phyloP scores from a whole-genome alignment of 2,797 vertebrate genomes.

The Pachyuromys duprasi region DNA sequence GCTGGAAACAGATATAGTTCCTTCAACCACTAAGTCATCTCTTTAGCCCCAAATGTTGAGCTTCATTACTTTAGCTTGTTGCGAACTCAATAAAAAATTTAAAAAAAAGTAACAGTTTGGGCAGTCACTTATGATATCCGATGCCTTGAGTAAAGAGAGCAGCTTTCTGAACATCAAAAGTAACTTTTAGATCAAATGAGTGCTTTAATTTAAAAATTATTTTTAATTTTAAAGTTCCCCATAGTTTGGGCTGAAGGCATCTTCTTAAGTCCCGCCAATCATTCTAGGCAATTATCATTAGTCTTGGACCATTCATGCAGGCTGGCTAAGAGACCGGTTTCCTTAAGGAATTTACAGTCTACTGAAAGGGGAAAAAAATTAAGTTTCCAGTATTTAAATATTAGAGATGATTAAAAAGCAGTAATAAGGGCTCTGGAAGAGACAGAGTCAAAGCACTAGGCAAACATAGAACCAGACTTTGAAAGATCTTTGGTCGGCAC shows the following conservation, averaged over 20 bases:
- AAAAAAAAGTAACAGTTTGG: not conserved
- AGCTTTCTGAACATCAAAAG: slow-evolving; percentile 24
- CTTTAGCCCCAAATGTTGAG: not conserved
- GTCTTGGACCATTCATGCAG: not conserved
- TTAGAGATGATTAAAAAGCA: not conserved
- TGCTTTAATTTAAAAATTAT: not conserved
- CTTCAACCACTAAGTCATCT: not conserved
- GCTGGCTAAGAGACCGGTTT: not conserved
- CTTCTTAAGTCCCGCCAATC: not conserved
- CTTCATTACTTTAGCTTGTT: slow-evolving; percentile 21
- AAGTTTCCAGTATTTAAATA: not conserved
- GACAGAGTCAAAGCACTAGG: not conserved
- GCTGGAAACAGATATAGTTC: not conserved
- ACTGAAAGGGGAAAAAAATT: not conserved
- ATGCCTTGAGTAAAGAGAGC: slow-evolving; percentile 44
- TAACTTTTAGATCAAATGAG: not conserved
- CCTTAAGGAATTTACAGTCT: not conserved
- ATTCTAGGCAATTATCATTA: not conserved
- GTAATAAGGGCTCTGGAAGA: not conserved
- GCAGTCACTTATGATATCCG: not conserved
- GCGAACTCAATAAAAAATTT: not conserved
- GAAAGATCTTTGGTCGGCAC: not conserved
- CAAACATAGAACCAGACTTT: not conserved
- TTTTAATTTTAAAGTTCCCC: slow-evolving; percentile 23
- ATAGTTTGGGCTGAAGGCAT: not conserved